These are phyloP conservation scores for Paguma larvata DNA, from an alignment of 2,797 vertebrate species.

Conservation along the genomic window DNA sequence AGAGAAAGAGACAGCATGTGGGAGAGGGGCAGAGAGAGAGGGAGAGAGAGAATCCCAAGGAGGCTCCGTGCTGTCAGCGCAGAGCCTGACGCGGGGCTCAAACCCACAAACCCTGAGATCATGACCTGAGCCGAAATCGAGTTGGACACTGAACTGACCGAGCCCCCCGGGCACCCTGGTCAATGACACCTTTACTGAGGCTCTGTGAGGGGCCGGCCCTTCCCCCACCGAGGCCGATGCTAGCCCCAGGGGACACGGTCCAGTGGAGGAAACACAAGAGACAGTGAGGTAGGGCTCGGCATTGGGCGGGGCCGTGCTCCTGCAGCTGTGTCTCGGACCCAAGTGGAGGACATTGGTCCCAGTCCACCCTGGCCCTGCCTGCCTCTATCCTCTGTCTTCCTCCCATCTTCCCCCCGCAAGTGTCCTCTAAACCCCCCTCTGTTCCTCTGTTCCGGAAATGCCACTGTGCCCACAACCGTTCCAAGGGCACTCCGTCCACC, in stretches of 20 bases:
- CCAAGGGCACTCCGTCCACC: background rate
- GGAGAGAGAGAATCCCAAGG: too few relatives aligned
- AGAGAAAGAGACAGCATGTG: too few relatives aligned
- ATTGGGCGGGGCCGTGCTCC: fast-evolving
- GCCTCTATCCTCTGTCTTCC: background rate
- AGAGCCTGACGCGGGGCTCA: too few relatives aligned
- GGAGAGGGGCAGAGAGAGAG: too few relatives aligned
- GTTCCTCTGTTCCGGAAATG: background rate
- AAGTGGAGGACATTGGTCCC: fast-evolving
- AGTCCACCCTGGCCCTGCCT: background rate
- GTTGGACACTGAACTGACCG: too few relatives aligned
- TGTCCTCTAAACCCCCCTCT: background rate
- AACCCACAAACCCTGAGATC: too few relatives aligned
- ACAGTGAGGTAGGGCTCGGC: background rate
- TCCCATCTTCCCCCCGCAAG: background rate
- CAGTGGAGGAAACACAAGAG: background rate
- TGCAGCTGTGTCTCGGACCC: fast-evolving
- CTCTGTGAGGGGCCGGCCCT: background rate
- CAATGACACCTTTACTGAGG: too few relatives aligned
- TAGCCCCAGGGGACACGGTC: background rate
- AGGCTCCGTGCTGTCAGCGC: too few relatives aligned
- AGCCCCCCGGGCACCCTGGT: too few relatives aligned
- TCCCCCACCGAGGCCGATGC: background rate
- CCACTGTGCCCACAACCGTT: background rate
- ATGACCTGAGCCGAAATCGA: too few relatives aligned